Evolutionary conservation across 1,140 invertebrate genomes (phyloP), one percentile per base, ranked within the genome.

Genomic region (Sinella curviseta): DNA sequence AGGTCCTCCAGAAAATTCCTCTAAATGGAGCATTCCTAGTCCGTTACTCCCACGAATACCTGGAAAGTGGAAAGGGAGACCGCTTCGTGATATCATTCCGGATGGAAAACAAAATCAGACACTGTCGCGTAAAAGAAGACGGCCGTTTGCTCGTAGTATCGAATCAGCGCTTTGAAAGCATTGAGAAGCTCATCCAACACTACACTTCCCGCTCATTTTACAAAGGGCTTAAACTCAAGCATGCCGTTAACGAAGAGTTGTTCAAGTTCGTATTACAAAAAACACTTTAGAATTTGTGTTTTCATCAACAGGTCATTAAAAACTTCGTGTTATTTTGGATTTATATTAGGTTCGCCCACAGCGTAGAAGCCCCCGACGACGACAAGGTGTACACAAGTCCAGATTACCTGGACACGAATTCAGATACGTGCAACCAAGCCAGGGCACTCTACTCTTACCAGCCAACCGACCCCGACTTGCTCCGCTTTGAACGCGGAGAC

Each of bases 81-180:
- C 92, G 92, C 17, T 97, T 94, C 87, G 94, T 95, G n/a, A 96
- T 99, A 83, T 97, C 95, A 78, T 98, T 98, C 87, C 93, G 95
- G 85, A 94, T 94, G 30, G 95, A 97, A 84, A 93, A 93, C 28
- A 94, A 95, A 87, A 97, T 98, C 74, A 98, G 98, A 85, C 96
- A 98, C 85, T 99, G 97, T 87, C 90, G 95, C 75, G 95, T 99
- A 33, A 94, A 94, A 86, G 88, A 94, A 57, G 96, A 98, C 86
- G 96, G 95, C 1, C 89, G 96, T 0, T 85, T 97, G 0, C 98
- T 95, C 85, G 92, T 92, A 0, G 95, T 98, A 83, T 96, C 95
- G 12, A 93, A 91, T 1, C 93, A 93, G 39, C 92, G 94, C 85
- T 99, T 98, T 88, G 96, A 98, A 87, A 97, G 92, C 84, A 88